Conservation (phyloP, 2,797 vertebrate genomes). For the Sphenodon punctatus region DNA sequence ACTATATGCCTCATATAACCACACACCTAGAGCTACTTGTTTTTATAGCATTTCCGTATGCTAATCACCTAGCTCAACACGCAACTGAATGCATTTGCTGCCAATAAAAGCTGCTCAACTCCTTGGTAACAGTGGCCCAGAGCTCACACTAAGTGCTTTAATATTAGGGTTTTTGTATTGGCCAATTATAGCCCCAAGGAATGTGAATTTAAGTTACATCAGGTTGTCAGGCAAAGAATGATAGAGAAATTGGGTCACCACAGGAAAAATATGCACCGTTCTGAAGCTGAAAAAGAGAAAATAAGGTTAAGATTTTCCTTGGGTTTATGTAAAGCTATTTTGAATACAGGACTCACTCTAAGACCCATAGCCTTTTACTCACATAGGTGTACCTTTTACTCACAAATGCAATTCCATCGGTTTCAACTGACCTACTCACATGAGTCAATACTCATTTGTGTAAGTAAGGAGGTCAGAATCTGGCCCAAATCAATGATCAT, state of each 20-base stretch:
- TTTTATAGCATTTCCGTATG: conserved; percentile 35
- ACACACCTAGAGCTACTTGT: background rate
- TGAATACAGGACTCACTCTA: too few species aligned
- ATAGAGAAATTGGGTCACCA: background rate
- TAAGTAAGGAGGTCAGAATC: background rate
- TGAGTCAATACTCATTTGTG: background rate
- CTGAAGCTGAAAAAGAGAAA: background rate
- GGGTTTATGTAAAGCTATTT: too few species aligned
- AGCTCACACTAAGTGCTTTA: background rate
- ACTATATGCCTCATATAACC: background rate
- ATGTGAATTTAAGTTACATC: background rate
- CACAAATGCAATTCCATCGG: too few species aligned
- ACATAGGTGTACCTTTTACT: too few species aligned
- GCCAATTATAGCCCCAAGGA: background rate
- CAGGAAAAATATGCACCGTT: background rate
- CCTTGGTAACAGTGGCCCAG: background rate
- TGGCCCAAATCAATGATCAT: too few species aligned
- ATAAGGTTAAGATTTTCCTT: too few species aligned
- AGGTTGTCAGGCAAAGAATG: background rate
- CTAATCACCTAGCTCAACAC: conserved; percentile 19
- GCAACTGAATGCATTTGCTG: background rate
- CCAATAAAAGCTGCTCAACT: background rate
- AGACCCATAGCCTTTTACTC: too few species aligned
- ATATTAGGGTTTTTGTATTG: background rate
- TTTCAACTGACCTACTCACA: too few species aligned